Percentiles rank a stretch among this genome's conserved stretches.
These are phyloP conservation scores for Arothron firmamentum DNA, from an alignment of 2,113 vertebrate genomes.

Conservation along the genomic window DNA sequence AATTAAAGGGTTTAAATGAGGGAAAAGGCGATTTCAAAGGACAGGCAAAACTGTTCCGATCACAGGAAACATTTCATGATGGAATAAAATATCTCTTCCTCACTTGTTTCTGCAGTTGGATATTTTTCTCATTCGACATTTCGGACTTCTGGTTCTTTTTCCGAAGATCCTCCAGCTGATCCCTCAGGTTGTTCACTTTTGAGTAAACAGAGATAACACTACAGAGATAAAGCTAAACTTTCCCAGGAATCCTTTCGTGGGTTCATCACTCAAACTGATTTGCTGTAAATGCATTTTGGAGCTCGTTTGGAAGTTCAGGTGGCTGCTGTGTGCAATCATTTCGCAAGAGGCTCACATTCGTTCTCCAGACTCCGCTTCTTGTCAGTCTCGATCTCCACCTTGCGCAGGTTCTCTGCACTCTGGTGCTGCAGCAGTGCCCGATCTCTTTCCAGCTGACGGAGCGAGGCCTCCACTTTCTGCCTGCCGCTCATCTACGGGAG, in stretches of 20 bases:
- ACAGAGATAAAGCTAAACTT: not conserved
- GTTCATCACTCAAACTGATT: no score
- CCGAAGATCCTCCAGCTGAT: conserved; percentile 93
- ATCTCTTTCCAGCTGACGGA: conserved; percentile 90
- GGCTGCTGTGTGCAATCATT: no score
- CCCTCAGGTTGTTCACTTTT: conserved; percentile 89
- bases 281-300: no score
- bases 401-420: conserved; percentile 86
- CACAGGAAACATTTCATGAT: not conserved
- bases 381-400: conserved; percentile 87
- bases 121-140: conserved; percentile 90
- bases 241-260: no score
- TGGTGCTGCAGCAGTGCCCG: conserved; percentile 92
- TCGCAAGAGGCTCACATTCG: conserved; percentile 74
- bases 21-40: not conserved
- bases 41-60: not conserved
- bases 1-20: conserved; percentile 13
- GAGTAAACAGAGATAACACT: conserved; percentile 3
- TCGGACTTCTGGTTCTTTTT: conserved; percentile 91
- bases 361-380: conserved; percentile 91
- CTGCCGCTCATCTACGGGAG: conserved; percentile 82
- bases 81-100: conserved; percentile 16
- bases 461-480: conserved; percentile 83
- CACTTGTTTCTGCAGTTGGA: conserved; percentile 92
- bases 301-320: no score